phyloP scores from a whole-genome alignment of 2,113 vertebrate species.

The Larimichthys polyactis region DNA sequence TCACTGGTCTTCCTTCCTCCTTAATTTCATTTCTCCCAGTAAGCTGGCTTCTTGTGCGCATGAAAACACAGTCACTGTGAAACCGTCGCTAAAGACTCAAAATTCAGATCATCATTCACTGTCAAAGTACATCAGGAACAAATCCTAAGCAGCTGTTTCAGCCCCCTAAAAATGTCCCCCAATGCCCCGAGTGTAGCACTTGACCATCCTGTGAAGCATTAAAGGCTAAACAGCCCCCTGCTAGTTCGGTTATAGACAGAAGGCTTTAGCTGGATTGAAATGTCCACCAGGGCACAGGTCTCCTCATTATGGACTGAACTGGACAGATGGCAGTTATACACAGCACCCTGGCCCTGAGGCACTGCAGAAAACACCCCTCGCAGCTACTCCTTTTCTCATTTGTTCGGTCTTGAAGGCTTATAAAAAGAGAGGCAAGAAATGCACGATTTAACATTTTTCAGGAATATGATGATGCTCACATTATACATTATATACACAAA shows the following conservation, averaged over 20 bases:
- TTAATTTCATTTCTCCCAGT: conserved; percentile 27
- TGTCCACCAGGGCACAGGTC: conserved; percentile 28
- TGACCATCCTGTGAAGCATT: conserved; percentile 5
- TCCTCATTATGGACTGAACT: conserved; percentile 38
- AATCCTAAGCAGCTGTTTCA: conserved; percentile 12
- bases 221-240: conserved; percentile 16
- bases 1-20: conserved; percentile 20
- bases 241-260: conserved; percentile 1
- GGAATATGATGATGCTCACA: not conserved
- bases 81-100: not conserved
- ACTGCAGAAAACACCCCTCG: conserved; percentile 23
- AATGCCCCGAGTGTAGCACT: not conserved
- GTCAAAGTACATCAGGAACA: conserved; percentile 10
- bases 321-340: conserved; percentile 53
- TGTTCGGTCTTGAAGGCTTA: conserved; percentile 4
- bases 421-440: conserved; percentile 4
- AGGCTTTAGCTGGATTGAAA: conserved; percentile 8
- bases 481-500: not conserved
- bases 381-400: conserved; percentile 14
- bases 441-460: not conserved
- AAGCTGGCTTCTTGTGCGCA: not conserved
- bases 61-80: not conserved
- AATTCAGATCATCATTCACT: conserved; percentile 1
- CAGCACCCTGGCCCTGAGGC: conserved; percentile 41
- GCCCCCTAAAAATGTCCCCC: not conserved